phyloP scores from a whole-genome alignment of 1,140 invertebrate genomes.

The Halesus radiatus region DNA sequence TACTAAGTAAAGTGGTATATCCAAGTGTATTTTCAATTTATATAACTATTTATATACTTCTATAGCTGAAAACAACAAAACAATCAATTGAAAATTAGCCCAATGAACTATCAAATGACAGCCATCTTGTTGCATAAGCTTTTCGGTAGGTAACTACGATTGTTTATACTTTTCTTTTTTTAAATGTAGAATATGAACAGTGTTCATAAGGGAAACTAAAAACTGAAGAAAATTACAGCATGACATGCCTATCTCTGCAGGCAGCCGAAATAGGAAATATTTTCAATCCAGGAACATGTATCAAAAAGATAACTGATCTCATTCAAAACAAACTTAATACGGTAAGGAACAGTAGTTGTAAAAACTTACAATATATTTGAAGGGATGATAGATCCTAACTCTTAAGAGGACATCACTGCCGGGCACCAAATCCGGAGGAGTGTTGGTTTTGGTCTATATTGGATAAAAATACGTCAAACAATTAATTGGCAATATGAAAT shows the following conservation, averaged over 20 bases:
- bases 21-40: too few relatives aligned
- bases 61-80: too few relatives aligned
- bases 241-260: not conserved
- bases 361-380: constrained; percentile 33
- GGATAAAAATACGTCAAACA: not conserved
- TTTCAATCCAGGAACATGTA: not conserved
- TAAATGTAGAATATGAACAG: too few relatives aligned
- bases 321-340: not conserved
- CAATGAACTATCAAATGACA: constrained; percentile 55
- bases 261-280: too few relatives aligned
- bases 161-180: too few relatives aligned
- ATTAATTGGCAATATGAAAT: not conserved
- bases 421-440: constrained; percentile 42
- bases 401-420: constrained; percentile 63
- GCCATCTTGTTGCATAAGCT: not conserved
- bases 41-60: too few relatives aligned
- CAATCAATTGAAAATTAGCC: not conserved
- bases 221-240: not conserved
- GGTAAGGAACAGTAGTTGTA: not conserved
- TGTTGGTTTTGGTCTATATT: too few relatives aligned
- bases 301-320: not conserved
- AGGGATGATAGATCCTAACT: constrained; percentile 66
- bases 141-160: not conserved
- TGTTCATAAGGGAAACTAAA: too few relatives aligned
- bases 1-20: too few relatives aligned